Base-by-base conservation (phyloP, 2,797 vertebrate species). In the Rhadinocentrus ornatus region DNA sequence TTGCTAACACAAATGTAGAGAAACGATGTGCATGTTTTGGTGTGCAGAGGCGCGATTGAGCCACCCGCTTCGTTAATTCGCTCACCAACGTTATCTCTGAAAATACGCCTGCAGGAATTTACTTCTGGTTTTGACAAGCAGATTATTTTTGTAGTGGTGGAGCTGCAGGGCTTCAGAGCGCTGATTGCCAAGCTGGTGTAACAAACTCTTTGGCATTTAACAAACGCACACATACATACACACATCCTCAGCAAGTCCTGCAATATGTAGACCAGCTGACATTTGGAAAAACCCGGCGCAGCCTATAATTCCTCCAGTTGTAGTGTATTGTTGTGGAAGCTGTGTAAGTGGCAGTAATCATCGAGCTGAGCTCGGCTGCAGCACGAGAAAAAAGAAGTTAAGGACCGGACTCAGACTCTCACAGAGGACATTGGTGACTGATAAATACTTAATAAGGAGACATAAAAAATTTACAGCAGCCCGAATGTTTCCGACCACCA, bases 171-270 rank as follows among this genome's bases (percentile, higher is more conserved):
- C 61, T 66, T 46, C 77, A 55, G 41, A 1, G 27, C 16, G 0
- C 72, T 66, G 70, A 77, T 61, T 77, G 73, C 69, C 71, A 62
- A 73, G 72, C 69, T 63, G 53, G 67, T 78, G 62, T 79, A 74
- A 80, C 67, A 80, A 75, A 80, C 62, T 78, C 72, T 13, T 39
- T 84, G 69, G 69, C 71, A 78, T 77, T 86, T 79, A 82, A 73
- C 62, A n/a, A 63, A 66, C 58, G 35, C 64, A 24, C 65, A 50
- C 34, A 67, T 66, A 63, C 48, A 73, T 22, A 66, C 52, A 69
- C 35, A 13, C 35, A 37, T 37, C 35, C 35, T 3, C 29, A 18
- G 22, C 39, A 16, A 66, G 54, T 27, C 74, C 13, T 16, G 12
- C 48, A 71, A 54, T 60, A 72, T 34, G 44, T 24, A 65, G 58